These are phyloP conservation scores for Conopomorpha cramerella DNA, from an alignment of 1,140 invertebrate species.

Conservation along the genomic window DNA sequence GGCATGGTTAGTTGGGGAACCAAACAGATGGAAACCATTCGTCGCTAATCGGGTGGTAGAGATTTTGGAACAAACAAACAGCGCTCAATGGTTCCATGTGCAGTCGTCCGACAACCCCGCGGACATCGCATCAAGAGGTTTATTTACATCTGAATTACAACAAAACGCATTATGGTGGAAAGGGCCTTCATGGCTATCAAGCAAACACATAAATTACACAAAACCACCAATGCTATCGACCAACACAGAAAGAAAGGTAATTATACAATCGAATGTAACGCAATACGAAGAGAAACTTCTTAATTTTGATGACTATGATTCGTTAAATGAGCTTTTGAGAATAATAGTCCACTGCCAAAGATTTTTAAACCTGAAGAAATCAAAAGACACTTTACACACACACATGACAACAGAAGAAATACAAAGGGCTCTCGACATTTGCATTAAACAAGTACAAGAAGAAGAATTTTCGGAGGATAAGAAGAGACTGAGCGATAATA, in stretches of 20 bases:
- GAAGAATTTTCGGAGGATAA: conserved; percentile 5
- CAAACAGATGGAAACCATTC: conserved; percentile 15
- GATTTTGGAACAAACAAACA: conserved; percentile 18
- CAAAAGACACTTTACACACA: neutral
- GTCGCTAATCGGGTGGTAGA: conserved; percentile 21
- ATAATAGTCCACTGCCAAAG: neutral
- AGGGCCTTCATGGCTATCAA: neutral
- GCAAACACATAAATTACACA: neutral
- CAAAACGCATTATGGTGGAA: neutral
- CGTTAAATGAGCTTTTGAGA: neutral
- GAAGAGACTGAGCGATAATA: neutral
- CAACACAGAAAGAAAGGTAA: neutral
- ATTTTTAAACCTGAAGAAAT: neutral
- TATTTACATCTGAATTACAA: neutral
- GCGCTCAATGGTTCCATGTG: conserved; percentile 39
- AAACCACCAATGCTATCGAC: neutral
- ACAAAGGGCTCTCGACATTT: neutral
- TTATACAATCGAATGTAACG: neutral
- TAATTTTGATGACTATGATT: neutral
- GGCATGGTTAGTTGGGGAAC: conserved; percentile 23
- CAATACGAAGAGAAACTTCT: too few relatives aligned
- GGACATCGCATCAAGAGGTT: conserved; percentile 40
- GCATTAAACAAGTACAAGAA: conserved; percentile 4
- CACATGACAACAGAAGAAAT: conserved; percentile 2
- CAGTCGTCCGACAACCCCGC: conserved; percentile 36